Base-by-base conservation (phyloP, 2,888 invertebrate species). In the Eupeodes luniger region DNA sequence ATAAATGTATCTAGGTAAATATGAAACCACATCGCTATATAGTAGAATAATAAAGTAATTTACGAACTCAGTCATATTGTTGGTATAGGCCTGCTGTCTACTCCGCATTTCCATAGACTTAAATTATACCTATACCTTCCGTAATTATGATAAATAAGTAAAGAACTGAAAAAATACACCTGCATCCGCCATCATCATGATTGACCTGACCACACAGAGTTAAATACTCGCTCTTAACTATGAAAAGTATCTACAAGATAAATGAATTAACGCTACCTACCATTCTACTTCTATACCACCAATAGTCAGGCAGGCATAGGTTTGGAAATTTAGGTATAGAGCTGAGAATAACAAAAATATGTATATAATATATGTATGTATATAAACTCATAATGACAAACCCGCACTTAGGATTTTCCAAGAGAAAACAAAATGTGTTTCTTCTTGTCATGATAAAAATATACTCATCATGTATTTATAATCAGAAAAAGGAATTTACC, bases 161-260 rank as follows among this genome's bases (percentile, higher is more conserved):
- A 51, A 10, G 34, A 67, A 27, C 4, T 10, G 51, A 55, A 36
- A 59, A 76, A 47, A 84, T 79, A 62, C 84, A 84, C 79, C 84
- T 84, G 84, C 84, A 84, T 84, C 79, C 78, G 76, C 62, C 57
- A 16, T 62, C 51, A 16, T 55, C 19, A 64, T 47, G 47, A 64
- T 44, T 44, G 66, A 67, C 67, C 67, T 67, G 84, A 75, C 84
- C 84, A 80, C 84, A 84, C 84, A 80, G 69, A 74, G 75, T 69
- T 70, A 78, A 67, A 47, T 59, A 62, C 61, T 40, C 40, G 40
- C 40, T 40, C 40, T 55, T 74, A 83, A 67, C 34, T 67, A 78
- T 74, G 57, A 57, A 40, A 40, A 16, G 40, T 44, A 62, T 62
- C 40, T 62, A 83, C 78, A 74, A 78, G 72, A 74, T 67, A 78